These are phyloP conservation scores for Dermatophagoides farinae DNA, from an alignment of 1,140 invertebrate species.

Conservation along the genomic window DNA sequence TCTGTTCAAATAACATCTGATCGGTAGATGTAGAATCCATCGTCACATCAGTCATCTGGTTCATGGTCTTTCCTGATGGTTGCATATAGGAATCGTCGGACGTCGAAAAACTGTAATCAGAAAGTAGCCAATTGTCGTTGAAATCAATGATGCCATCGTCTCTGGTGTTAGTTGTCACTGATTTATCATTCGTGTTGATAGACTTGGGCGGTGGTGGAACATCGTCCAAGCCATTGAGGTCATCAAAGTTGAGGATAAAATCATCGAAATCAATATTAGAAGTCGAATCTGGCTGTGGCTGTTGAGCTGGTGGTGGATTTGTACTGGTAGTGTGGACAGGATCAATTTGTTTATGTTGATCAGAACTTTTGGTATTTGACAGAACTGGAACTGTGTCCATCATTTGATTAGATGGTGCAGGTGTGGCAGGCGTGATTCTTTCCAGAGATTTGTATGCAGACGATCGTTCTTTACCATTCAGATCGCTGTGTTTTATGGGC, in stretches of 20 bases:
- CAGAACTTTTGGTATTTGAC: too few relatives aligned
- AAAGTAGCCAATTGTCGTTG: neutral
- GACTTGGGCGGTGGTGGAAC: neutral
- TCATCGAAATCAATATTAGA: neutral
- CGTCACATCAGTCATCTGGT: too few relatives aligned
- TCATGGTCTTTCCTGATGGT: too few relatives aligned
- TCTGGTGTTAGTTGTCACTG: neutral
- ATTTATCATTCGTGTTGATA: neutral
- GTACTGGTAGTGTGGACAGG: too few relatives aligned
- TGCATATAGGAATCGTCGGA: neutral
- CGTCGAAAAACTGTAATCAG: neutral
- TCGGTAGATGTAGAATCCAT: neutral
- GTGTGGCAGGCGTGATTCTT: too few relatives aligned
- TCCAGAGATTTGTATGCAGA: too few relatives aligned
- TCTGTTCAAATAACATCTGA: conserved; percentile 7
- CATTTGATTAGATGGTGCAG: too few relatives aligned
- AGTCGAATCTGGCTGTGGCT: neutral
- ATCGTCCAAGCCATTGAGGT: neutral
- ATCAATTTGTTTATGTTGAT: too few relatives aligned
- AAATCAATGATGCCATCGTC: neutral
- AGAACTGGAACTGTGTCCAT: too few relatives aligned
- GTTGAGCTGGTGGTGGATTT: neutral
- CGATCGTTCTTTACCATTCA: too few relatives aligned
- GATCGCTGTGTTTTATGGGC: too few relatives aligned
- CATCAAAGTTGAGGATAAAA: conserved; percentile 10